These are phyloP conservation scores for Macrosiphum euphorbiae DNA, from an alignment of 2,888 invertebrate genomes.

Conservation along the genomic window DNA sequence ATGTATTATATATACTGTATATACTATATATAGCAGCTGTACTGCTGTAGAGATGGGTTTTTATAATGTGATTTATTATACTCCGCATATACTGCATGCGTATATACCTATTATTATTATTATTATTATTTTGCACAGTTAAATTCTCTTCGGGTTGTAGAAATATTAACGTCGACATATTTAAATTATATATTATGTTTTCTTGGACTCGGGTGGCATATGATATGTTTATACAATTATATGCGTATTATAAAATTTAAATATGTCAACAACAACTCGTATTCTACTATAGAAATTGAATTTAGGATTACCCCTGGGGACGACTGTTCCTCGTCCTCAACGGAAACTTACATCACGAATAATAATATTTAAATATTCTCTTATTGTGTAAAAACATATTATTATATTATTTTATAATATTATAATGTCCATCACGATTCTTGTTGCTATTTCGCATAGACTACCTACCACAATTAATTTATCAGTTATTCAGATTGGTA, in stretches of 20 bases:
- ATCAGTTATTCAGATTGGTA: neutral
- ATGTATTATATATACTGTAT: neutral
- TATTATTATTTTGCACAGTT: neutral
- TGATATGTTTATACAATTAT: neutral
- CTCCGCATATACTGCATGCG: neutral
- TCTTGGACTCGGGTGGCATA: neutral
- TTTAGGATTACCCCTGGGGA: neutral
- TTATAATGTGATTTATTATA: neutral
- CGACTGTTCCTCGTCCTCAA: neutral
- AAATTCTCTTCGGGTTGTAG: neutral
- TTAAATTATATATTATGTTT: neutral
- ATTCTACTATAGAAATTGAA: neutral
- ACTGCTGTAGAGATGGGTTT: neutral
- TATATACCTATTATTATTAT: neutral
- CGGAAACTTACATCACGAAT: neutral
- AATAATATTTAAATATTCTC: neutral
- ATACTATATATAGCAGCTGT: too few relatives aligned
- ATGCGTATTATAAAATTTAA: neutral
- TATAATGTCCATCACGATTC: neutral
- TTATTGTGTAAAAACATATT: neutral
- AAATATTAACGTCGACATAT: neutral
- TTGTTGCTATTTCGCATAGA: neutral
- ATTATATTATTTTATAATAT: neutral
- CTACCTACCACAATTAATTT: neutral
- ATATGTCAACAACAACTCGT: neutral